Base-by-base conservation (phyloP, 2,888 invertebrate species). In the Adelphocoris suturalis region DNA sequence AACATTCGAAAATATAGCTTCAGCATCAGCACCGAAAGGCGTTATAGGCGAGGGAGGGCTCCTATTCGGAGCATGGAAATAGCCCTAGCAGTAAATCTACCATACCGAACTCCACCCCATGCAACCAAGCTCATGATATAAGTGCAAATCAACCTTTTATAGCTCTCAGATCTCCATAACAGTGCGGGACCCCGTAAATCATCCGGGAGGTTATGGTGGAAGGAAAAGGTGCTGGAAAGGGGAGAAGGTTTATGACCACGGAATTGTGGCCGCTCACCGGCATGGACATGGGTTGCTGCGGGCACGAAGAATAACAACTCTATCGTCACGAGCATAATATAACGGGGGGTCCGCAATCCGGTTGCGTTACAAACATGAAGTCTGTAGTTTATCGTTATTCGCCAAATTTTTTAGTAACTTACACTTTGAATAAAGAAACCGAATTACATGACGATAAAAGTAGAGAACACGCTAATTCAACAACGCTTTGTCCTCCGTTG, bases 71-170 rank as follows among this genome's bases (percentile, higher is more conserved):
- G 86, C 48, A 27, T 68, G 86, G 75, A 86, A 86, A 86, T 86
- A 86, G 75, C 86, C 27, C 57, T 75, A 86, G 86, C 28, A 86
- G 75, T 86, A 86, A 68, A 86, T 86, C 85, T 85, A 85, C 37
- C 57, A 16, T 47, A 61, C 46, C 46, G 47, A 75, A 75, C 86
- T 86, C 86, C 86, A 75, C 61, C 68, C 75, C 86, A 48, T 75
- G 86, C 75, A 61, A 68, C 61, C 68, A 61, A 86, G 68, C 68
- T 86, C 86, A 68, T 89, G 89, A 89, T 89, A 89, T 89, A 89
- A 89, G 89, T 89, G 89, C 89, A 89, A 89, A 89, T 89, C 89
- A 89, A 89, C 89, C 89, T 89, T 89, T 89, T 89, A 89, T 89
- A 89, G 82, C 89, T 52, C 47, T 48, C 89, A 89, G 89, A 89